These are phyloP conservation scores for Bhutanitis thaidina DNA, from an alignment of 2,888 invertebrate genomes.

Conservation along the genomic window DNA sequence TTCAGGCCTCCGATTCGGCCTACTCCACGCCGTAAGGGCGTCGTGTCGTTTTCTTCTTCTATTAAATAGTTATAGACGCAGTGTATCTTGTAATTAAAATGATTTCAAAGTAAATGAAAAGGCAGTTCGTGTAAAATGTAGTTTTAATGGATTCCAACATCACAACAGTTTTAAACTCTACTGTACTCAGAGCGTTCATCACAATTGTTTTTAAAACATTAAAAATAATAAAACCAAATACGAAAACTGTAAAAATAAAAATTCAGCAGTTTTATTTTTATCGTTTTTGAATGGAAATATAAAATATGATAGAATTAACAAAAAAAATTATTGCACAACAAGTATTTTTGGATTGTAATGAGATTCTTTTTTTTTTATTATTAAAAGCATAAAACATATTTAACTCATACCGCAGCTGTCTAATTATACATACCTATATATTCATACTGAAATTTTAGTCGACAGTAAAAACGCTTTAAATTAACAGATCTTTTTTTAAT, in stretches of 20 bases:
- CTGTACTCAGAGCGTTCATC: slow-evolving; percentile 45
- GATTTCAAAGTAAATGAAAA: slow-evolving; percentile 7
- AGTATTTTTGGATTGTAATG: slow-evolving; percentile 30
- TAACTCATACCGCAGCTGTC: neutral
- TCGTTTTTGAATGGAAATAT: neutral
- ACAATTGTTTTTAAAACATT: slow-evolving; percentile 31
- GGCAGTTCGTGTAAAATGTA: slow-evolving; percentile 68
- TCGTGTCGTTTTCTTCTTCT: no score
- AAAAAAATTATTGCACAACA: slow-evolving; percentile 21
- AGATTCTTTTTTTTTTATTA: slow-evolving; percentile 26
- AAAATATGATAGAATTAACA: slow-evolving; percentile 6
- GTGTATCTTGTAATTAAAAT: no score
- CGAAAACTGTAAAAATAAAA: slow-evolving; percentile 2
- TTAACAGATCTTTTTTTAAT: no score
- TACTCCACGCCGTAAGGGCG: no score
- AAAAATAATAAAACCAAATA: slow-evolving; percentile 23
- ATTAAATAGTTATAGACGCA: no score
- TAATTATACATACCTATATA: no score
- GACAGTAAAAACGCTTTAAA: no score
- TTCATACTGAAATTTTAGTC: no score
- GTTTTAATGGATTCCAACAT: slow-evolving; percentile 69
- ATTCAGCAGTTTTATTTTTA: neutral
- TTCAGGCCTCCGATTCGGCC: no score
- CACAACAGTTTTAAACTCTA: slow-evolving; percentile 49
- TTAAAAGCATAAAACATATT: neutral